Percentiles rank a stretch among this genome's conserved stretches.
Conservation (phyloP, 2,888 invertebrate genomes). For the Rapana venosa region DNA sequence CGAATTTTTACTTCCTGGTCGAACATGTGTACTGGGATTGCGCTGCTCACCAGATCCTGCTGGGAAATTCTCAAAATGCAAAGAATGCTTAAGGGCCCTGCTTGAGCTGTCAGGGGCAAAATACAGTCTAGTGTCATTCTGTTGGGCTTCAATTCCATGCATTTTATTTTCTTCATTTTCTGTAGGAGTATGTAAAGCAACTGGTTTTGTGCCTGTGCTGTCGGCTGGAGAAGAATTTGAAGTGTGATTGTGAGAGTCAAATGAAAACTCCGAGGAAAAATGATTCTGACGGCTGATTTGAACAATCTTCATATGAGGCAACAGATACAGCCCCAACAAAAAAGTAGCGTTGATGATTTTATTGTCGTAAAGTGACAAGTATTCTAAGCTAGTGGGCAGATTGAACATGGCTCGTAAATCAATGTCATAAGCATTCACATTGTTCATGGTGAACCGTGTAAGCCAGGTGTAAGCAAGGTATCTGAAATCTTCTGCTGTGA, state of each 20-base stretch:
- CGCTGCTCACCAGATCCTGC: background rate
- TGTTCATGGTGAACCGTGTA: background rate
- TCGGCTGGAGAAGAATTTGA: background rate
- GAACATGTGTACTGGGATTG: too few relatives aligned
- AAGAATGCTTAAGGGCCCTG: background rate
- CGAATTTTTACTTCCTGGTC: too few relatives aligned
- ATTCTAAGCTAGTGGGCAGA: slow-evolving; percentile 22
- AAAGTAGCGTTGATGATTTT: slow-evolving; percentile 7
- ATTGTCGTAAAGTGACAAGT: slow-evolving; percentile 28
- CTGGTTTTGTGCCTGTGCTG: background rate
- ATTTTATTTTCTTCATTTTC: background rate
- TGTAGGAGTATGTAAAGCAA: background rate
- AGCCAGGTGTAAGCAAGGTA: slow-evolving; percentile 26
- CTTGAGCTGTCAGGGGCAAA: background rate
- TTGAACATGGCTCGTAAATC: slow-evolving; percentile 16
- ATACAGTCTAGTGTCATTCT: background rate
- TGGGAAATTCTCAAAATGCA: background rate
- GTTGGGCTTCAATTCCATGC: background rate
- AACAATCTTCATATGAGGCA: slow-evolving; percentile 26
- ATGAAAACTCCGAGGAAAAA: background rate
- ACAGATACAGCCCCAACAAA: background rate
- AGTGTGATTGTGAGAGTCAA: background rate
- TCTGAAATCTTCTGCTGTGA: slow-evolving; percentile 23
- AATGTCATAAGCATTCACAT: background rate
- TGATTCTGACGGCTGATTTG: slow-evolving; percentile 28